A percentile compares a stretch with the other conserved stretches of the same genome.
Conservation (phyloP, 2,888 invertebrate genomes). For the Caprella mutica region DNA sequence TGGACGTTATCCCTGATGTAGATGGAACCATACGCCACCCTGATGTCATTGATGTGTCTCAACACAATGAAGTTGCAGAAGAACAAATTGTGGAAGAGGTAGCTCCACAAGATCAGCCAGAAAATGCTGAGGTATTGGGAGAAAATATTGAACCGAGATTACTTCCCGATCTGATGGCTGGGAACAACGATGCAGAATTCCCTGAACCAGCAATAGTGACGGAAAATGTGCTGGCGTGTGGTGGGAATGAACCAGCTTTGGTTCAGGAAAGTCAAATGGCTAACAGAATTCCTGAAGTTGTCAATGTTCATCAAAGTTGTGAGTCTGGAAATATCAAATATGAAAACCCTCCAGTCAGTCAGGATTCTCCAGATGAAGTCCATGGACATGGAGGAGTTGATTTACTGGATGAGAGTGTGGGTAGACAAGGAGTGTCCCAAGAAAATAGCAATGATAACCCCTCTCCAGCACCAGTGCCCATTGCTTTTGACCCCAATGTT, state of each 20-base stretch:
- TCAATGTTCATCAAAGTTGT: slow-evolving; percentile 29
- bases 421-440: background rate
- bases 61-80: background rate
- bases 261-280: slow-evolving; percentile 28
- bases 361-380: background rate
- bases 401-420: background rate
- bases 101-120: background rate
- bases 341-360: background rate
- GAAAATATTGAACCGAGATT: slow-evolving; percentile 3
- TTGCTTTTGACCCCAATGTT: slow-evolving; percentile 17
- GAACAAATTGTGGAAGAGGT: background rate
- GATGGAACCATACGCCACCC: slow-evolving; percentile 19
- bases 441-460: background rate
- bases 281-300: slow-evolving; percentile 29
- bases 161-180: slow-evolving; percentile 31
- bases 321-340: slow-evolving; percentile 4
- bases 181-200: slow-evolving; percentile 15
- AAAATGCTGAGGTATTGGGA: background rate
- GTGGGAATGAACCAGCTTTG: slow-evolving; percentile 24
- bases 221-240: slow-evolving; percentile 22
- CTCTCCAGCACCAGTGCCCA: background rate
- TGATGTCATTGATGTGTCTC: slow-evolving; percentile 30
- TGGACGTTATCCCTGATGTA: too few relatives aligned
- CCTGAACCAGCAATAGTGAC: slow-evolving; percentile 29
- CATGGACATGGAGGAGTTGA: background rate